These are phyloP conservation scores for Helleia helle DNA, from an alignment of 2,888 invertebrate species.

Conservation along the genomic window DNA sequence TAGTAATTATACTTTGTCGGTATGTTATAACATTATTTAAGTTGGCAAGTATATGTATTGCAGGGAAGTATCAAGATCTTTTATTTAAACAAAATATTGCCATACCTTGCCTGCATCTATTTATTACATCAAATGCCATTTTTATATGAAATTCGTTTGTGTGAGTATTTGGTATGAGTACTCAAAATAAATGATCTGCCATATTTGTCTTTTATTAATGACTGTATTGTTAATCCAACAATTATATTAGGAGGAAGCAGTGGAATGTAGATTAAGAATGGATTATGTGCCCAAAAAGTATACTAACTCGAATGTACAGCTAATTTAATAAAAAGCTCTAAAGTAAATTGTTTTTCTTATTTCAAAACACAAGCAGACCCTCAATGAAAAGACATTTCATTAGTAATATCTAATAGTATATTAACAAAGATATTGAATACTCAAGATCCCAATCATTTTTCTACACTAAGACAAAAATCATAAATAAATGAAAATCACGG, in stretches of 20 bases:
- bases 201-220: constrained; percentile 69
- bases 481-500: no score
- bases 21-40: constrained; percentile 38
- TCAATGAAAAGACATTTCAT: no score
- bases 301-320: constrained; percentile 76
- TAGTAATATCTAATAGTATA: no score
- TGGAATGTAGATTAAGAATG: constrained; percentile 65
- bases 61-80: constrained; percentile 67
- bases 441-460: no score
- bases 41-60: constrained; percentile 51
- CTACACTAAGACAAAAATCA: no score
- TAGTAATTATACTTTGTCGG: constrained; percentile 56
- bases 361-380: constrained; percentile 19
- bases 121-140: constrained; percentile 54
- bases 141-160: constrained; percentile 60
- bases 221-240: constrained; percentile 61
- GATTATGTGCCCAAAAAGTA: constrained; percentile 71
- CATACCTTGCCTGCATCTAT: constrained; percentile 72
- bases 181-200: constrained; percentile 73
- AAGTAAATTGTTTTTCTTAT: constrained; percentile 36
- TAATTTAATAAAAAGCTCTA: constrained; percentile 73
- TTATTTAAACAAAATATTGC: constrained; percentile 64
- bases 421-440: no score
- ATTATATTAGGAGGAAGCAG: constrained; percentile 49
- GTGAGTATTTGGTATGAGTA: constrained; percentile 63